phyloP scores from a whole-genome alignment of 2,888 invertebrate species.

The Tuta absoluta region DNA sequence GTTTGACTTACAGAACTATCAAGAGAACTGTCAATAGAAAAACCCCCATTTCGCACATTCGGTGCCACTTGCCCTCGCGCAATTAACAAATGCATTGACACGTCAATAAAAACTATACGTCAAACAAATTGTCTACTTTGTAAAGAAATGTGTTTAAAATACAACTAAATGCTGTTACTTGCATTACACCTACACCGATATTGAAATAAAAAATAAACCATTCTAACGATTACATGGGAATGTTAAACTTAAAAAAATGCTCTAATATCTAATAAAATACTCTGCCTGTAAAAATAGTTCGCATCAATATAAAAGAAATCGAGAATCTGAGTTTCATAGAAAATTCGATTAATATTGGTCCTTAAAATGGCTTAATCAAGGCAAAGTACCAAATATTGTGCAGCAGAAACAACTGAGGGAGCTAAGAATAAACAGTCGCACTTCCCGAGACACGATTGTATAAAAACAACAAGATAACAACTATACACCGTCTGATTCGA shows the following conservation, averaged over 20 bases:
- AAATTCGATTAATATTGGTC: slow-evolving; percentile 42
- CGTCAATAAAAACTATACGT: background rate
- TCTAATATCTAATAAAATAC: slow-evolving; percentile 43
- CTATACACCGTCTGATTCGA: slow-evolving; percentile 36
- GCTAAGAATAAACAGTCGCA: slow-evolving; percentile 33
- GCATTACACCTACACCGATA: slow-evolving; percentile 37
- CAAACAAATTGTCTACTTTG: slow-evolving; percentile 6
- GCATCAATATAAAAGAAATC: slow-evolving; percentile 35
- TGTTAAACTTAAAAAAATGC: slow-evolving; percentile 61
- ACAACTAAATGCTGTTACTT: slow-evolving; percentile 32
- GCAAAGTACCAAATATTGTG: slow-evolving; percentile 37
- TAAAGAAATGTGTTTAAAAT: slow-evolving; percentile 24
- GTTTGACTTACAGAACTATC: too few relatives aligned
- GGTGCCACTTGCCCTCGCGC: background rate
- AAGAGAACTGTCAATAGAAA: too few relatives aligned
- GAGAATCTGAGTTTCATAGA: slow-evolving; percentile 29
- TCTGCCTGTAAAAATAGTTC: slow-evolving; percentile 40
- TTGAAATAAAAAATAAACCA: slow-evolving; percentile 41
- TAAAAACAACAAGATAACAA: slow-evolving; percentile 45
- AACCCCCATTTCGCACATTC: background rate
- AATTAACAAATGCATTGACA: slow-evolving; percentile 6
- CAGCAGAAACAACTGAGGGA: slow-evolving; percentile 37
- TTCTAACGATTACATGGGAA: slow-evolving; percentile 55
- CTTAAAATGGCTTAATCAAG: slow-evolving; percentile 35
- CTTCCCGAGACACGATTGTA: slow-evolving; percentile 35